These are phyloP conservation scores for Heliconius charithonia DNA, from an alignment of 2,888 invertebrate genomes.

Conservation along the genomic window DNA sequence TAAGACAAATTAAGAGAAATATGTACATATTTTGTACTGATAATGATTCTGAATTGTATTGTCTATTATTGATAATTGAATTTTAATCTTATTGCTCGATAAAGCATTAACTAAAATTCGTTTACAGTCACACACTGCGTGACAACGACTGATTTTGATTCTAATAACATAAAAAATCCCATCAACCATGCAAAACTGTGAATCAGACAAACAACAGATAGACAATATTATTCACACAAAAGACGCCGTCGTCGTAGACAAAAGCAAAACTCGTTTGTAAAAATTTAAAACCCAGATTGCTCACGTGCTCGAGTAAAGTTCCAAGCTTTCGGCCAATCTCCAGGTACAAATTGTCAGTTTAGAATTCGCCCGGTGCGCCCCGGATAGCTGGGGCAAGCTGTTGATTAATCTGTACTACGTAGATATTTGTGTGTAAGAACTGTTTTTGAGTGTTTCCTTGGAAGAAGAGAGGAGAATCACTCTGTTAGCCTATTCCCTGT, in stretches of 20 bases:
- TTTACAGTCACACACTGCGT: no score
- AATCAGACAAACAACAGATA: constrained; percentile 1
- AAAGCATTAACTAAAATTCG: no score
- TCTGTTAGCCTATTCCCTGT: neutral
- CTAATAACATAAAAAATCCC: no score
- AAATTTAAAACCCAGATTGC: constrained; percentile 35
- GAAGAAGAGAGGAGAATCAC: neutral
- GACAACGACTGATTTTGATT: no score
- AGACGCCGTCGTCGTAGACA: constrained; percentile 7
- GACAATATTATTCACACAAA: constrained; percentile 22
- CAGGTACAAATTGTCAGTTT: constrained; percentile 50
- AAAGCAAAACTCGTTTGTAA: constrained; percentile 30
- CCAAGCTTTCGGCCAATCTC: constrained; percentile 45
- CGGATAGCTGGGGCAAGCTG: constrained; percentile 37
- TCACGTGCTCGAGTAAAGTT: constrained; percentile 42
- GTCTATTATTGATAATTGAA: no score
- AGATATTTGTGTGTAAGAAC: neutral
- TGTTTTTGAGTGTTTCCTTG: neutral
- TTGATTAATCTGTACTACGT: constrained; percentile 16
- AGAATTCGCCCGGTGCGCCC: constrained; percentile 57
- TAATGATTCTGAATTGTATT: no score
- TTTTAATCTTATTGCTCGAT: no score
- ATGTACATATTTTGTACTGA: no score
- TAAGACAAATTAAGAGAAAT: no score
- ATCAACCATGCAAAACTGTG: no score